These are phyloP conservation scores for Drosophila suzukii DNA, from an alignment of 1,140 invertebrate species.

Conservation along the genomic window DNA sequence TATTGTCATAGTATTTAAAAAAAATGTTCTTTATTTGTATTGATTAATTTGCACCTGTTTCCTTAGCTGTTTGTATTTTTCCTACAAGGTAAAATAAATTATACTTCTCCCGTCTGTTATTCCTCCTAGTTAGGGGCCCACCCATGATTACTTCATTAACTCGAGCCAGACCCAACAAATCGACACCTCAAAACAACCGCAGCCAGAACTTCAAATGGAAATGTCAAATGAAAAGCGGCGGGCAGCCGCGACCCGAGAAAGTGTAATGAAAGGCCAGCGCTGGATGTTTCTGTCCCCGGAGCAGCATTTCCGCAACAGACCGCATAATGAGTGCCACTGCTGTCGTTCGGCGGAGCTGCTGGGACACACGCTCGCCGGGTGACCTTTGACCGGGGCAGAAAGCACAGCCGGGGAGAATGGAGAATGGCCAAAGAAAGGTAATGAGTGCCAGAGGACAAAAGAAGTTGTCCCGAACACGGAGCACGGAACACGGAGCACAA, in stretches of 20 bases:
- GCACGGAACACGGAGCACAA: conserved; percentile 55
- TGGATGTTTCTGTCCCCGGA: conserved; percentile 1
- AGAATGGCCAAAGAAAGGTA: conserved; percentile 55
- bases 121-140: neutral
- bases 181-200: conserved; percentile 71
- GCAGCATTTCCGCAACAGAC: conserved; percentile 77
- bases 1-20: neutral
- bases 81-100: conserved; percentile 26
- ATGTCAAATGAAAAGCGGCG: conserved; percentile 75
- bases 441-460: conserved; percentile 81
- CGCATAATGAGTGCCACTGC: conserved; percentile 74
- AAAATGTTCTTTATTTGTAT: too few species aligned
- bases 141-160: conserved; percentile 77
- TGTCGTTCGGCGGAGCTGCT: conserved; percentile 1
- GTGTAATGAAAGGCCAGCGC: conserved; percentile 71
- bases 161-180: conserved; percentile 61
- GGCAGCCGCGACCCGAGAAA: conserved; percentile 41
- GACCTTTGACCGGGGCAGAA: conserved; percentile 23
- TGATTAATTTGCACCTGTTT: conserved; percentile 3
- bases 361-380: conserved; percentile 26
- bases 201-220: conserved; percentile 34
- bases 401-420: neutral
- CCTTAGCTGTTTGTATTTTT: neutral
- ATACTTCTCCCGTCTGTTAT: neutral
- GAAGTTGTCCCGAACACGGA: conserved; percentile 31